A percentile compares a stretch with the other conserved stretches of the same genome.
These are phyloP conservation scores for Oryzias celebensis DNA, from an alignment of 2,113 vertebrate species.

Conservation along the genomic window DNA sequence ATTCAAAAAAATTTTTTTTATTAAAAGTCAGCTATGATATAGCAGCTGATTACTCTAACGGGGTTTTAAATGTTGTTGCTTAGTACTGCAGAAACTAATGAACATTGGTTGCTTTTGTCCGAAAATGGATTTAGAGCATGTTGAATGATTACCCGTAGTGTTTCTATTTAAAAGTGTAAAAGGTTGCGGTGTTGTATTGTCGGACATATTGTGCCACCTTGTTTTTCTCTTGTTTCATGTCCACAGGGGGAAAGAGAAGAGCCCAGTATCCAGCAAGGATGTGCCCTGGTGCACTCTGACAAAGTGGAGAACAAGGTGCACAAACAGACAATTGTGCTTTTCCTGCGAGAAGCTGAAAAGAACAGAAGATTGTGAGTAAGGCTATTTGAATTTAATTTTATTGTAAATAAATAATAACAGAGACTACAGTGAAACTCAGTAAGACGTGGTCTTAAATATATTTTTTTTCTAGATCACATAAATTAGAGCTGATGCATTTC, in stretches of 20 bases:
- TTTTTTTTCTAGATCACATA: too few species aligned
- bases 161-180: background rate
- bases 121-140: background rate
- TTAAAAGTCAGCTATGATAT: too few species aligned
- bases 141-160: background rate
- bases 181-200: background rate
- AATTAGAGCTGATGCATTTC: too few species aligned
- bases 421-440: too few species aligned
- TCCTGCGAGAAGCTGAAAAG: constrained; percentile 80
- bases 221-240: background rate
- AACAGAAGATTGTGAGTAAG: constrained; percentile 81
- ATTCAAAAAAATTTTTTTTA: too few species aligned
- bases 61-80: too few species aligned
- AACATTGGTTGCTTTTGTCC: background rate
- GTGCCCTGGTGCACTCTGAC: constrained; percentile 33
- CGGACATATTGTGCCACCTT: background rate
- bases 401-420: background rate
- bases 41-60: too few species aligned
- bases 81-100: too few species aligned
- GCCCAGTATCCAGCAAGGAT: constrained; percentile 1
- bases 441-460: too few species aligned
- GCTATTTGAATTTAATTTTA: background rate
- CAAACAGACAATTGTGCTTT: constrained; percentile 75
- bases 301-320: constrained; percentile 64
- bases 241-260: constrained; percentile 28